Base-by-base conservation (phyloP, 2,113 vertebrate genomes). In the Lasiurus cinereus region DNA sequence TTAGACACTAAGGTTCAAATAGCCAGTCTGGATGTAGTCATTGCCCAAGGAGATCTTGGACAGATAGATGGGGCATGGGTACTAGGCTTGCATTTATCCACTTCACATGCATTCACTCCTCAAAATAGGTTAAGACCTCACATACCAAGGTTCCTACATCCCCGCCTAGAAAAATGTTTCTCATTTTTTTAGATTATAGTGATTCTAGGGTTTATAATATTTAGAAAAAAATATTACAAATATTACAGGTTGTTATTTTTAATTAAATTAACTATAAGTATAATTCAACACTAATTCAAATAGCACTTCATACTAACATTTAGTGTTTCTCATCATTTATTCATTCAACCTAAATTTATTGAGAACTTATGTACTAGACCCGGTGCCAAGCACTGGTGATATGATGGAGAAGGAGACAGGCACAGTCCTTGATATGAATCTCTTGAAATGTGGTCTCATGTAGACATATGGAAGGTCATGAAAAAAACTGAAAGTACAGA, bases 31-130 rank as follows among this genome's bases (percentile, higher is more conserved):
- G 43, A 24, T 66, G 11, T n/a, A 48, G 21, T 12, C n/a, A 12
- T 12, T 13, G 22, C 8, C n/a, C 22, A 21, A 76, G 59, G 10
- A 36, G 6, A 69, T 48, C n/a, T 64, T 2, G 4, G 43, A 54
- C 22, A 11, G 54, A 36, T 3, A 54, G 29, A 29, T 9, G 73
- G 15, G 27, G 39, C 62, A 46, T 43, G 36, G 12, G 6, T 2
- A 19, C 29, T 10, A 78, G 21, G 54, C 19, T 50, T 6, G 33
- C 0, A 0, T 1, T 48, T 14, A 50, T 39, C n/a, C 36, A 8
- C 29, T 46, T 88, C 50, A 90, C 8, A 11, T 22, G 48, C 1
- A 21, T 18, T 56, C 27, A 16, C 4, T 33, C 22, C 31, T 14
- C 54, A 18, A 39, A 69, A 59, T 7, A 8, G 6, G 3, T 39